phyloP scores from a whole-genome alignment of 2,113 vertebrate species.

The Oryzias celebensis region DNA sequence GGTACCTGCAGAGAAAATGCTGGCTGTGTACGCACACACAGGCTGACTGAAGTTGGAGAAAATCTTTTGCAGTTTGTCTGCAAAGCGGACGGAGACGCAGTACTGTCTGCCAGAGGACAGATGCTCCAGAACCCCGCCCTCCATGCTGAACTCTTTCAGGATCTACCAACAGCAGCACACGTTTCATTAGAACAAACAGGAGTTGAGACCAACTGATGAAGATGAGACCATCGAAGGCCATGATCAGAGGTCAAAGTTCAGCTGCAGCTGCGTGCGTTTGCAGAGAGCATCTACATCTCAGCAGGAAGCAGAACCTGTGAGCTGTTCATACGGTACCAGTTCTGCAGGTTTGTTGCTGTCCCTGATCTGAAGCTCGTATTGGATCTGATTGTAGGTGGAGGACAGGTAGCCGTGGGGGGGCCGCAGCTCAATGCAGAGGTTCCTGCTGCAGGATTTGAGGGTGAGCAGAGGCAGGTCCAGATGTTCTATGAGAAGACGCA shows the following conservation, averaged over 20 bases:
- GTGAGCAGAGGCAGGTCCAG: constrained; percentile 47
- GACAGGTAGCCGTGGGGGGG: constrained; percentile 12
- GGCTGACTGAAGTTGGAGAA: constrained; percentile 25
- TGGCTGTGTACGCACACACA: constrained; percentile 12
- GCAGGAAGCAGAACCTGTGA: not conserved
- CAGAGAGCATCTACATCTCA: too few relatives aligned
- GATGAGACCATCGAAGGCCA: not conserved
- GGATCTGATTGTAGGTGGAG: not conserved
- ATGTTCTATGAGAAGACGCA: constrained; percentile 14
- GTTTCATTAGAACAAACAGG: not conserved
- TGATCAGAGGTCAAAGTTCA: too few relatives aligned
- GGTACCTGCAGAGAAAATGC: constrained; percentile 17
- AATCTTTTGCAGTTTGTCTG: rapidly evolving
- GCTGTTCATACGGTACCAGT: constrained; percentile 16
- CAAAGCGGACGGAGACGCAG: constrained; percentile 52
- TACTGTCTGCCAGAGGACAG: constrained; percentile 27
- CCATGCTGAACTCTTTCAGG: not conserved
- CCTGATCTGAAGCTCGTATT: constrained; percentile 27
- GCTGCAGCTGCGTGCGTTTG: too few relatives aligned
- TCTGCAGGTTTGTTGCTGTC: not conserved
- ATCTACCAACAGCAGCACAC: constrained; percentile 18
- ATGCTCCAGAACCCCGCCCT: not conserved
- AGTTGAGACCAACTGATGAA: not conserved
- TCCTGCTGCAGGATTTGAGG: not conserved
- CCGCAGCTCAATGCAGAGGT: constrained; percentile 42